phyloP scores from a whole-genome alignment of 2,888 invertebrate genomes.

The Melikaiella ostensackeni region DNA sequence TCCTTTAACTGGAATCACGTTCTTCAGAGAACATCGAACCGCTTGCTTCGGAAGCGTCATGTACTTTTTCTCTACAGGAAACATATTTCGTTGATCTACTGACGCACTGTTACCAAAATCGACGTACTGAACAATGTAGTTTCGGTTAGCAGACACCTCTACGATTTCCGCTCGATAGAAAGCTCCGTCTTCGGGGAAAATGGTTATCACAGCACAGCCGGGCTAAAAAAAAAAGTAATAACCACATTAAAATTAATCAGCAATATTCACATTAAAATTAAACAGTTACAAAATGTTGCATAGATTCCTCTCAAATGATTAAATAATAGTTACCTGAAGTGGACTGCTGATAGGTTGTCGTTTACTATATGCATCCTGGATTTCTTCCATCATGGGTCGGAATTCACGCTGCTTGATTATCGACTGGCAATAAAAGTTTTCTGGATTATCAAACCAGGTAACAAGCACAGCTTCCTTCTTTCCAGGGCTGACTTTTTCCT shows the following conservation, averaged over 20 bases:
- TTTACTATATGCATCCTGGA: conserved; percentile 83
- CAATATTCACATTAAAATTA: conserved; percentile 22
- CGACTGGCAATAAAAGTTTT: conserved; percentile 84
- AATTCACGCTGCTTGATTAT: conserved; percentile 79
- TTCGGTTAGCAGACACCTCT: conserved; percentile 79
- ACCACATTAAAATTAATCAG: conserved; percentile 18
- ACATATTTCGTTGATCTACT: conserved; percentile 83
- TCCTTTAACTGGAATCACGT: conserved; percentile 80
- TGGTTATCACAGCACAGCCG: conserved; percentile 84
- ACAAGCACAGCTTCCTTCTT: conserved; percentile 81
- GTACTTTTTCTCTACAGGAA: conserved; percentile 84
- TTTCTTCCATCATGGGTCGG: conserved; percentile 84
- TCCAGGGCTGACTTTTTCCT: conserved; percentile 78
- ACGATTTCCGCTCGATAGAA: conserved; percentile 85
- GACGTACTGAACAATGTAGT: conserved; percentile 85
- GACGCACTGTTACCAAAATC: conserved; percentile 87
- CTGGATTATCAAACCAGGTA: conserved; percentile 88
- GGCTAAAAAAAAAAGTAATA: conserved; percentile 75
- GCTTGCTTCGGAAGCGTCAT: conserved; percentile 85
- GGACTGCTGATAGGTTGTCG: conserved; percentile 62
- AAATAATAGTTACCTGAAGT: conserved; percentile 61
- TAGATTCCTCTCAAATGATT: neutral
- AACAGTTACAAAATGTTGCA: conserved; percentile 5
- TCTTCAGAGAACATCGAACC: conserved; percentile 82
- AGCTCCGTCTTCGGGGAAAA: conserved; percentile 85